Evolutionary conservation across 2,888 invertebrate species (phyloP).

Genomic region (Petrolisthes cinctipes): DNA sequence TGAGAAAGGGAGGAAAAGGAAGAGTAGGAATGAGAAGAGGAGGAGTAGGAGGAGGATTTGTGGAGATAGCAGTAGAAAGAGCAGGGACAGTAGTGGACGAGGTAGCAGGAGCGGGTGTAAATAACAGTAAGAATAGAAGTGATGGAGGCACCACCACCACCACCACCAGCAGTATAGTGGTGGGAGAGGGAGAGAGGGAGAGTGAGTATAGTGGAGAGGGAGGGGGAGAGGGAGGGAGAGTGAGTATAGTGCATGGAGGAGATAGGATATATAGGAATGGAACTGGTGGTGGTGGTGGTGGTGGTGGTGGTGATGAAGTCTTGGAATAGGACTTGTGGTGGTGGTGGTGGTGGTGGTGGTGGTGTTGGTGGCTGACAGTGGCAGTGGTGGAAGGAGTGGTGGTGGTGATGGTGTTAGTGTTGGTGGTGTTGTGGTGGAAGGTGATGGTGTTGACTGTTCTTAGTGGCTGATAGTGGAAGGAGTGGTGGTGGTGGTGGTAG

Average conservation of each 20-base stretch:
- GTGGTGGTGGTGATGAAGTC: background rate
- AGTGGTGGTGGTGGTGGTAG: constrained; percentile 8
- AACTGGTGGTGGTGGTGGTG: background rate
- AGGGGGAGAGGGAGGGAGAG: too few species aligned
- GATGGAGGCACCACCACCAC: background rate
- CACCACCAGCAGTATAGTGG: too few species aligned
- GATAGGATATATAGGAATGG: background rate
- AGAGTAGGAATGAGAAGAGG: background rate
- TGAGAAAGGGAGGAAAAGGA: background rate
- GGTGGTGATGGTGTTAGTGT: background rate
- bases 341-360: constrained; percentile 1
- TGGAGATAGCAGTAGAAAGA: background rate
- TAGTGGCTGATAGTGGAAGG: too few species aligned
- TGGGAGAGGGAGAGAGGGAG: too few species aligned
- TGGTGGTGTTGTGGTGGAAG: background rate
- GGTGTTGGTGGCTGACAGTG: background rate
- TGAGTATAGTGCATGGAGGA: too few species aligned
- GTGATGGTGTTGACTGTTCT: background rate
- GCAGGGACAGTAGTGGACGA: background rate
- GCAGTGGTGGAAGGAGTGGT: background rate
- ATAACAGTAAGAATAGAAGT: background rate
- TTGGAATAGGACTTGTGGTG: background rate
- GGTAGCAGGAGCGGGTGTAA: background rate
- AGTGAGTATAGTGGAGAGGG: too few species aligned
- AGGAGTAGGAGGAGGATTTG: background rate